These are phyloP conservation scores for Macrobrachium rosenbergii DNA, from an alignment of 1,140 invertebrate species.

Conservation along the genomic window DNA sequence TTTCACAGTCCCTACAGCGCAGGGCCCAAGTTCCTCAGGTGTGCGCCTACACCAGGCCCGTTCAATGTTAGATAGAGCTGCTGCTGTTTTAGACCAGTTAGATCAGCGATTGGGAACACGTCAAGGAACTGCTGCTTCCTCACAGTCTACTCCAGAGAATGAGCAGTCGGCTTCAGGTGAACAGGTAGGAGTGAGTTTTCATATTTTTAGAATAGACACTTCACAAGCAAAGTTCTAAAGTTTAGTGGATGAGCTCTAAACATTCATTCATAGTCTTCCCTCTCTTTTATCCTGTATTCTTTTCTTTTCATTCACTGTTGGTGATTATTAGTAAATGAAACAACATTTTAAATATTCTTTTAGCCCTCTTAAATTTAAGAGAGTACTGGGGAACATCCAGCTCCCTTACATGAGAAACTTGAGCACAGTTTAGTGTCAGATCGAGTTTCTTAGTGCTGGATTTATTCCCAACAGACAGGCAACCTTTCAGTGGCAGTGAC, in stretches of 20 bases:
- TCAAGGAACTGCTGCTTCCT: slow-evolving; percentile 2
- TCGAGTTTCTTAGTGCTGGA: too few relatives aligned
- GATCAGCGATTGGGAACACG: slow-evolving; percentile 62
- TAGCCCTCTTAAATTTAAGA: too few relatives aligned
- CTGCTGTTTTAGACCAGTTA: slow-evolving; percentile 65
- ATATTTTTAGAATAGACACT: neutral
- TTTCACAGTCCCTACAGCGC: slow-evolving; percentile 37
- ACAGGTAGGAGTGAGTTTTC: neutral
- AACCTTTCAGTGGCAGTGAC: too few relatives aligned
- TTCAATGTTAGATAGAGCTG: slow-evolving; percentile 66
- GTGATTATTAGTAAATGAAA: too few relatives aligned
- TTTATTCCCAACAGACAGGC: too few relatives aligned
- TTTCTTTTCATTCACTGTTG: neutral
- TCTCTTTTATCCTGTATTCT: neutral
- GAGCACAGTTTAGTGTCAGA: too few relatives aligned
- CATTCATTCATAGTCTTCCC: too few relatives aligned
- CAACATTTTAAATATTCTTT: too few relatives aligned
- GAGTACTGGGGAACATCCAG: too few relatives aligned
- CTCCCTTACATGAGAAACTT: too few relatives aligned
- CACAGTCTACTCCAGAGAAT: slow-evolving; percentile 24
- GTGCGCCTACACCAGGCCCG: slow-evolving; percentile 66
- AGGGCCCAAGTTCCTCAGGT: slow-evolving; percentile 68
- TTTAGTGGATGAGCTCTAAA: too few relatives aligned
- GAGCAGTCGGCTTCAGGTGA: slow-evolving; percentile 7
- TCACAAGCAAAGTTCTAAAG: too few relatives aligned